Evolutionary conservation across 1,140 invertebrate species (phyloP).

Genomic region (Pomacea maculata): DNA sequence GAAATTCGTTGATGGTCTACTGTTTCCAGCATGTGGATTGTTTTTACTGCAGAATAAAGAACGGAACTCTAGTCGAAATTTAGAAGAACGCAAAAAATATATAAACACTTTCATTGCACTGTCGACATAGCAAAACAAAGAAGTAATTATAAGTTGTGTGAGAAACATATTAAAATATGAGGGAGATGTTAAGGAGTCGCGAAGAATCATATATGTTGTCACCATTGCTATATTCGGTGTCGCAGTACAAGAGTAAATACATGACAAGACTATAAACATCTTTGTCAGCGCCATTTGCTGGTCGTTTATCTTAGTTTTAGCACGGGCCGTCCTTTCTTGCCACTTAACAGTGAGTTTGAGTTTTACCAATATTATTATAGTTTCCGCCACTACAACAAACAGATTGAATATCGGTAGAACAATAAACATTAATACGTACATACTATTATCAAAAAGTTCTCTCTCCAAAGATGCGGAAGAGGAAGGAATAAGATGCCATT

Average conservation of each 20-base stretch:
- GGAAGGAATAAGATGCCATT: too few species aligned
- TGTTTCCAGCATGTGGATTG: too few species aligned
- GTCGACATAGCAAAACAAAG: too few species aligned
- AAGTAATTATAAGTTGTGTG: neutral
- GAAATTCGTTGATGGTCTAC: too few species aligned
- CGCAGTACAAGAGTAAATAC: too few species aligned
- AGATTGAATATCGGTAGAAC: neutral
- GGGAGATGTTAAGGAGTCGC: neutral
- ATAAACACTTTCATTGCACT: neutral
- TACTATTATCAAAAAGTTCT: too few species aligned
- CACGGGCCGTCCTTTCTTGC: neutral
- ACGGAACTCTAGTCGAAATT: too few species aligned
- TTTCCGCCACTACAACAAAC: neutral
- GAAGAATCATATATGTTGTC: neutral
- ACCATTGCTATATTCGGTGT: neutral
- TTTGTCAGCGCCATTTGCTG: neutral
- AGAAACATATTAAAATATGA: neutral
- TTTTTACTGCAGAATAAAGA: too few species aligned
- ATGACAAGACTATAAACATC: neutral
- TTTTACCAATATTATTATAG: neutral
- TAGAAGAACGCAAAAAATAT: too few species aligned
- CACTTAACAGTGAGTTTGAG: neutral
- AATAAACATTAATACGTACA: too few species aligned
- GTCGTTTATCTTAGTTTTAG: too few species aligned
- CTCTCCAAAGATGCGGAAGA: too few species aligned